Base-by-base conservation (phyloP, 2,888 invertebrate species). In the Trissolcus brochymenae region DNA sequence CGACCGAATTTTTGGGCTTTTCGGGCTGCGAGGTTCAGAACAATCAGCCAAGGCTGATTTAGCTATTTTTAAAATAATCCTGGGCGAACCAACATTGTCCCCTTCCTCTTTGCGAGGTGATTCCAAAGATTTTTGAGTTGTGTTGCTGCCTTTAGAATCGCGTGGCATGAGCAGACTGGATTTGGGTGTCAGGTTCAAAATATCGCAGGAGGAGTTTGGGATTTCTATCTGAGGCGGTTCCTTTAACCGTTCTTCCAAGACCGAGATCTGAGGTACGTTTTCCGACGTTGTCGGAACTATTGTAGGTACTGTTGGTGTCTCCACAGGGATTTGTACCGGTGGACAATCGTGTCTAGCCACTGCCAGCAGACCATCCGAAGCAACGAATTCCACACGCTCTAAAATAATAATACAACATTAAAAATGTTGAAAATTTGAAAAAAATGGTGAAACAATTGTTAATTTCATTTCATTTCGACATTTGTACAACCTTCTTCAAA, bases 11-110 rank as follows among this genome's bases (percentile, higher is more conserved):
- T 89, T 89, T 0, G 89, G 88, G 66, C 89, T 89, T 55, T 88
- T 89, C 0, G 89, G 89, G 3, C 88, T 88, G 50, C 87, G 84
- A 0, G 87, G 88, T 41, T 89, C 89, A 4, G 82, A 81, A 43
- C 88, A 89, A 54, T 89, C 88, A 2, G 89, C 80, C 19, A 89
- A 85, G 0, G 88, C 88, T 4, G 89, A 89, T 70, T 89, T 89
- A 0, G 87, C 88, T 21, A 89, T 89, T 68, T 89, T 89, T 7
- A 89, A 59, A 29, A 89, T 89, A 43, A 89, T 89, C 17, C 89
- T 81, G 2, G 89, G 89, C 6, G 89, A 89, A 4, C 89, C 88
- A 7, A 88, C 85, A 51, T 87, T 88, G 29, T 89, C 89, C 2
- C 83, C 80, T 35, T 87, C 87, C 6, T 89, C 89, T 66, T 87